Conservation (phyloP, 2,797 vertebrate species). For the Crax fasciolata region DNA sequence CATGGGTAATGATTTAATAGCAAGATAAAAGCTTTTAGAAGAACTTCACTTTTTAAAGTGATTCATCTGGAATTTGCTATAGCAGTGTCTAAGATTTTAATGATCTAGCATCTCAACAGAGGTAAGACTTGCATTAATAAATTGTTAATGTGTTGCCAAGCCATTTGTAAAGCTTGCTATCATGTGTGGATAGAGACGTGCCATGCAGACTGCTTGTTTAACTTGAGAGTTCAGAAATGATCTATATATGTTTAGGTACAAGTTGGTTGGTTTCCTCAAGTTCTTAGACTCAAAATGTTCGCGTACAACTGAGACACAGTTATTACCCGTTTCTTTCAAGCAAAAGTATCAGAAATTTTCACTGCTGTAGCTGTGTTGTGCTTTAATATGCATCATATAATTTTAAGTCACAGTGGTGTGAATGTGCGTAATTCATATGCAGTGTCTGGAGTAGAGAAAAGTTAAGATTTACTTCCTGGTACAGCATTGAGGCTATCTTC, state of each 20-base stretch:
- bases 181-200: conserved; percentile 20
- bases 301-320: neutral
- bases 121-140: conserved; percentile 71
- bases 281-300: neutral
- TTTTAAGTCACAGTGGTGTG: neutral
- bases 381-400: neutral
- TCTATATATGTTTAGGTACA: neutral
- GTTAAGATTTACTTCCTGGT: neutral
- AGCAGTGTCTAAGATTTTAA: conserved; percentile 69
- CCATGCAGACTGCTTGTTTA: conserved; percentile 15
- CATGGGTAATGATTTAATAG: conserved; percentile 53
- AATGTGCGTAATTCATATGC: neutral
- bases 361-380: neutral
- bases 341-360: neutral
- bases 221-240: neutral
- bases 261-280: neutral
- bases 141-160: conserved; percentile 33
- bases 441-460: neutral
- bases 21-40: conserved; percentile 69
- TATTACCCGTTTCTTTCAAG: neutral
- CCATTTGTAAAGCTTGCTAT: conserved; percentile 57
- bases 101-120: conserved; percentile 72
- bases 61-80: conserved; percentile 69
- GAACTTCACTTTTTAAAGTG: conserved; percentile 59
- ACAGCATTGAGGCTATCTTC: neutral